Evolutionary conservation across 1,140 invertebrate genomes (phyloP).

Genomic region (Oncopodura yosiiana): DNA sequence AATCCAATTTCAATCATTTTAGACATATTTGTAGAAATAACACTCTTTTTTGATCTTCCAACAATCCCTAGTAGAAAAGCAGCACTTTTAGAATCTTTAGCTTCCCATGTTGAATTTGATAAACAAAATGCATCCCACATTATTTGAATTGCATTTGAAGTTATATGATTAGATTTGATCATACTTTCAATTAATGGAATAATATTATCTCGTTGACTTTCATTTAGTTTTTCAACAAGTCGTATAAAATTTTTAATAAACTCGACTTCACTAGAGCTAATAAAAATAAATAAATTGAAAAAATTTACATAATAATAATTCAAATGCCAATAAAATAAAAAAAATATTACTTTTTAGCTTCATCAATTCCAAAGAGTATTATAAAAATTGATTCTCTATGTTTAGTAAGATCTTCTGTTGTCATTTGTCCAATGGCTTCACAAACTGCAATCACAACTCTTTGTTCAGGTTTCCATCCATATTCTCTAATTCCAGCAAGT

Average conservation of each 20-base stretch:
- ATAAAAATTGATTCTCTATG: not conserved
- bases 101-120: slow-evolving; percentile 6
- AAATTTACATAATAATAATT: no score
- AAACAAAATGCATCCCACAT: slow-evolving; percentile 25
- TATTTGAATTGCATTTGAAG: not conserved
- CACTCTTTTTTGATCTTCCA: slow-evolving; percentile 4
- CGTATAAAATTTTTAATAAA: slow-evolving; percentile 3
- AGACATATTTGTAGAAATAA: slow-evolving; percentile 16
- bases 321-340: not conserved
- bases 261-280: no score
- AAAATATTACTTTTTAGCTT: not conserved
- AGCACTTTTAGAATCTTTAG: slow-evolving; percentile 12
- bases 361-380: slow-evolving; percentile 5
- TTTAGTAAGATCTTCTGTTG: not conserved
- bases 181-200: slow-evolving; percentile 5
- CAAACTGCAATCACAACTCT: slow-evolving; percentile 1
- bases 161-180: not conserved
- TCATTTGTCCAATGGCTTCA: slow-evolving; percentile 11
- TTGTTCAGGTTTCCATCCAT: slow-evolving; percentile 1
- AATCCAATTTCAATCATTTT: slow-evolving; percentile 14
- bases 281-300: no score
- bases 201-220: slow-evolving; percentile 11
- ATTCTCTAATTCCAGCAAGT: slow-evolving; percentile 7
- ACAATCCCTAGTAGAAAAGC: slow-evolving; percentile 8
- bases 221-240: slow-evolving; percentile 3